phyloP scores from a whole-genome alignment of 2,888 invertebrate genomes.

The Cephus pulcher region DNA sequence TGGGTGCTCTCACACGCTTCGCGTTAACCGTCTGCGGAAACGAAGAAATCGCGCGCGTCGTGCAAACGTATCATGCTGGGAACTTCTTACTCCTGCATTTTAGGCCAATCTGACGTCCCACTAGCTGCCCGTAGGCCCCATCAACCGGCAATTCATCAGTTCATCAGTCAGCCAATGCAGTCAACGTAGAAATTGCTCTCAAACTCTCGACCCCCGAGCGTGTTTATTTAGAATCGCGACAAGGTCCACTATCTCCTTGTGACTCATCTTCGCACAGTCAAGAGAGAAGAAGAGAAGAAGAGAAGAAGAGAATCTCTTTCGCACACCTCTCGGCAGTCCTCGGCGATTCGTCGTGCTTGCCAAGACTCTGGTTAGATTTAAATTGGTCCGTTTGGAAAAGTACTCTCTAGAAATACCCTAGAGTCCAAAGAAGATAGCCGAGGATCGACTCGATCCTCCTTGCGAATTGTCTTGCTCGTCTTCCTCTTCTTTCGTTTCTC shows the following conservation, averaged over 20 bases:
- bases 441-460: too few relatives aligned
- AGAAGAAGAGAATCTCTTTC: slow-evolving; percentile 28
- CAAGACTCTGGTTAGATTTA: slow-evolving; percentile 30
- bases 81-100: slow-evolving; percentile 35
- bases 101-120: slow-evolving; percentile 47
- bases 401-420: slow-evolving; percentile 23
- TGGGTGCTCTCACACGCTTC: too few relatives aligned
- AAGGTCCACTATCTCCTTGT: slow-evolving; percentile 42
- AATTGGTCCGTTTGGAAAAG: slow-evolving; percentile 27
- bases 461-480: too few relatives aligned
- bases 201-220: slow-evolving; percentile 27
- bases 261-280: slow-evolving; percentile 33
- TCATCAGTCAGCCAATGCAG: too few relatives aligned
- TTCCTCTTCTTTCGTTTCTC: too few relatives aligned
- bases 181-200: background rate
- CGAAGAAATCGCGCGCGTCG: background rate
- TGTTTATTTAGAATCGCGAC: slow-evolving; percentile 58
- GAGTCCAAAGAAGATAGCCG: background rate
- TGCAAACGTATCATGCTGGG: slow-evolving; percentile 31
- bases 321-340: slow-evolving; percentile 16
- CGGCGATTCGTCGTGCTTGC: slow-evolving; percentile 30
- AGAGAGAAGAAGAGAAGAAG: slow-evolving; percentile 22
- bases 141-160: slow-evolving; percentile 22
- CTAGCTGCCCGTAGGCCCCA: slow-evolving; percentile 31
- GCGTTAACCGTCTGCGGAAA: background rate